These are phyloP conservation scores for Vulpes vulpes DNA, from an alignment of 2,113 vertebrate species.

Conservation along the genomic window DNA sequence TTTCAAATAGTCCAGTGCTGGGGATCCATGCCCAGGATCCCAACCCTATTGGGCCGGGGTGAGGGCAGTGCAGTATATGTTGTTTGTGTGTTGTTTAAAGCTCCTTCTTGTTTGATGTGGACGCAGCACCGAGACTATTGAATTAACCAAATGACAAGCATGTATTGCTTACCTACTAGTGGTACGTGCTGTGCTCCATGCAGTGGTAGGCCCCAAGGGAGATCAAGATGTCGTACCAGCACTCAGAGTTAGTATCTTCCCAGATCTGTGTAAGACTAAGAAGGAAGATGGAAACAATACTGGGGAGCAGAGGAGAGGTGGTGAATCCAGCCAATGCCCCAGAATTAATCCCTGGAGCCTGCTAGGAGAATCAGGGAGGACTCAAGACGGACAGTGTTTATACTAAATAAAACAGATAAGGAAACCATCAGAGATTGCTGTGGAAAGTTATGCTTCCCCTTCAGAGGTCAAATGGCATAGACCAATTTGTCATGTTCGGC, in stretches of 20 bases:
- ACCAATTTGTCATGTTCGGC: slow-evolving; percentile 82
- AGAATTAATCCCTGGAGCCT: slow-evolving; percentile 54
- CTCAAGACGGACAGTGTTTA: slow-evolving; percentile 72
- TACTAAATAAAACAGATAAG: slow-evolving; percentile 83
- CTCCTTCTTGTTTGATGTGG: background rate
- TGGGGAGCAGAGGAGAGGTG: background rate
- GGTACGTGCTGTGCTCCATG: background rate
- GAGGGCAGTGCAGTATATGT: background rate
- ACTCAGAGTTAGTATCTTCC: background rate
- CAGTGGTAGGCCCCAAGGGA: background rate
- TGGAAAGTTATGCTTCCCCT: slow-evolving; percentile 80
- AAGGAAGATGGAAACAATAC: background rate
- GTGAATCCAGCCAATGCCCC: slow-evolving; percentile 63
- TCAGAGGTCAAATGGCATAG: slow-evolving; percentile 78
- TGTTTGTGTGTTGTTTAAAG: background rate
- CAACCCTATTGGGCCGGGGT: background rate
- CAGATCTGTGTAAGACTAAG: slow-evolving; percentile 13
- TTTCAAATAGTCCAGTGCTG: background rate
- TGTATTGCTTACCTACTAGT: background rate
- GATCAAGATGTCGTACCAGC: background rate
- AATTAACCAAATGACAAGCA: background rate
- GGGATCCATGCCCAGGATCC: background rate
- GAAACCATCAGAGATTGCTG: slow-evolving; percentile 79
- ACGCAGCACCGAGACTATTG: background rate
- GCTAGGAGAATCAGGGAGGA: slow-evolving; percentile 49